These are phyloP conservation scores for Cromileptes altivelis DNA, from an alignment of 2,113 vertebrate species.

Conservation along the genomic window DNA sequence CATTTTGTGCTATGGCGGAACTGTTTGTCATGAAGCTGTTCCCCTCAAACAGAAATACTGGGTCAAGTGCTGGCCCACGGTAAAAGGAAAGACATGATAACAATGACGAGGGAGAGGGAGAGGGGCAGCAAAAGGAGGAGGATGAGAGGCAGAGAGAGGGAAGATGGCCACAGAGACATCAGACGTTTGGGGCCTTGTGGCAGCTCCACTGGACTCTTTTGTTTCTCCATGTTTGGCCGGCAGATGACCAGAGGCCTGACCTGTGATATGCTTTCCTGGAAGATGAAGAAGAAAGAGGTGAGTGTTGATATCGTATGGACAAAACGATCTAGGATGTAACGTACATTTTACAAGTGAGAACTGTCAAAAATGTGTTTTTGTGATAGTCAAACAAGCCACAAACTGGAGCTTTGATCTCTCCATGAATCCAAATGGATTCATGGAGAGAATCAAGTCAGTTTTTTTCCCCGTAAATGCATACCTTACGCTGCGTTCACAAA, in stretches of 20 bases:
- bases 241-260: constrained; percentile 85
- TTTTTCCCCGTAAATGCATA: no score
- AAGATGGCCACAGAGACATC: constrained; percentile 59
- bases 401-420: no score
- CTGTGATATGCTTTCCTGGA: constrained; percentile 86
- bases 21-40: neutral
- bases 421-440: no score
- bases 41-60: neutral
- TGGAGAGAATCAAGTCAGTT: no score
- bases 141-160: constrained; percentile 68
- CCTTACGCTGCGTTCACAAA: no score
- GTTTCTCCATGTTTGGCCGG: constrained; percentile 59
- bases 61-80: constrained; percentile 75
- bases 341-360: no score
- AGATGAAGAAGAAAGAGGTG: constrained; percentile 5
- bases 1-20: neutral
- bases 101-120: constrained; percentile 78
- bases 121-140: constrained; percentile 80
- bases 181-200: constrained; percentile 45
- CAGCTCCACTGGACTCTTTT: neutral
- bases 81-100: constrained; percentile 79
- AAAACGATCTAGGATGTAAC: neutral
- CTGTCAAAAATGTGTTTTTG: no score
- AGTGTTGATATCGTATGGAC: neutral
- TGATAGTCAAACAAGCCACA: no score